Evolutionary conservation across 2,797 vertebrate genomes (phyloP).

Genomic region (Lindbergichthys nudifrons): DNA sequence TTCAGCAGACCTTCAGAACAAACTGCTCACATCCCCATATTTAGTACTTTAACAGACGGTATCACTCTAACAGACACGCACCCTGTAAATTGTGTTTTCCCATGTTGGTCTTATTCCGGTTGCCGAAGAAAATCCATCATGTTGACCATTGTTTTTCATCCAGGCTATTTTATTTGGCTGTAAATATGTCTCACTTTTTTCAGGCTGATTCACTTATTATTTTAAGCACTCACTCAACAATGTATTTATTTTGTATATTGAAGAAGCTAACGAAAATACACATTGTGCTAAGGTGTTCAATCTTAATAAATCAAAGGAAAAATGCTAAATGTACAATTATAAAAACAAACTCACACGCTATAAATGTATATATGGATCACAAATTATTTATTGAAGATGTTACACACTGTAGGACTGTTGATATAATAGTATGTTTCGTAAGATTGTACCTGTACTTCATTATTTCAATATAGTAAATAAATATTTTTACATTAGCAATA

Average conservation of each 20-base stretch:
- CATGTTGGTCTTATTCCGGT: constrained; percentile 56
- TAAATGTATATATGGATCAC: background rate
- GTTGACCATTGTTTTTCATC: constrained; percentile 52
- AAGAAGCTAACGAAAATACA: background rate
- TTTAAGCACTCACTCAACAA: background rate
- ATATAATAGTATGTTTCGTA: background rate
- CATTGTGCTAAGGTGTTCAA: background rate
- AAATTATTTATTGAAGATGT: background rate
- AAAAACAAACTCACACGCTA: background rate
- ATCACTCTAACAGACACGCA: constrained; percentile 67
- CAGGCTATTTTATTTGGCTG: constrained; percentile 53
- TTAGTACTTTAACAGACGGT: constrained; percentile 60
- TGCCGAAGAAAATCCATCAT: constrained; percentile 64
- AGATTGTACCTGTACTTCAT: background rate
- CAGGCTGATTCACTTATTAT: constrained; percentile 17
- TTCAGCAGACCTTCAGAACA: constrained; percentile 49
- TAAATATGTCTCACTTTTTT: constrained; percentile 48
- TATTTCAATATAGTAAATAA: background rate
- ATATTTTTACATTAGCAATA: background rate
- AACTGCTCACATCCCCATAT: constrained; percentile 44
- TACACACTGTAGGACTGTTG: background rate
- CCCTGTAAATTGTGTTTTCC: constrained; percentile 58
- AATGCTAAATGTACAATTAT: background rate
- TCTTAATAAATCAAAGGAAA: background rate
- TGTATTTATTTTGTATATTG: background rate